Evolutionary conservation across 2,888 invertebrate genomes (phyloP).

Genomic region (Heliconius ismenius): DNA sequence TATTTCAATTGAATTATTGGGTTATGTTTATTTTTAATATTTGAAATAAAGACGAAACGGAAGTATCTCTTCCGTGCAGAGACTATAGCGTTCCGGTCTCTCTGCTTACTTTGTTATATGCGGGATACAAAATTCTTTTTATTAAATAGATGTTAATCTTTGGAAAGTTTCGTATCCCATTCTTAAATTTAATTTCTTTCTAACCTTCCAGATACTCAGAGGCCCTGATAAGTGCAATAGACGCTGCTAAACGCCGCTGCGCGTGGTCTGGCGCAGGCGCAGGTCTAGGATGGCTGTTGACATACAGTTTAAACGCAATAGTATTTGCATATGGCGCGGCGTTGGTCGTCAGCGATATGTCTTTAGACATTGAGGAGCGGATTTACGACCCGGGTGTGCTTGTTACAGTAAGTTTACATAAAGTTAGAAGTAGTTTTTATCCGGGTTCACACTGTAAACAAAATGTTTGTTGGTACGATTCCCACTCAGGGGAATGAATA

Average conservation of each 20-base stretch:
- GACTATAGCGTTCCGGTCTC: too few species aligned
- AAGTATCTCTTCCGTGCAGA: too few species aligned
- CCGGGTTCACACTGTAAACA: too few species aligned
- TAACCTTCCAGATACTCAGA: slow-evolving; percentile 67
- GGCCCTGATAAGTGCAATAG: slow-evolving; percentile 79
- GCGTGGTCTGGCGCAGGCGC: slow-evolving; percentile 85
- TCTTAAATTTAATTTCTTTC: background rate
- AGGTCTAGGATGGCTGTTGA: slow-evolving; percentile 87
- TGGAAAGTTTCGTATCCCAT: too few species aligned
- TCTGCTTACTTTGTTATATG: too few species aligned
- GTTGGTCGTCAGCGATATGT: slow-evolving; percentile 84
- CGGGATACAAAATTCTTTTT: too few species aligned
- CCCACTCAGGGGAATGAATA: background rate
- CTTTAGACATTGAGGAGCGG: slow-evolving; percentile 77
- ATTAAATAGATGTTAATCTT: too few species aligned
- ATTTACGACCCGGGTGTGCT: slow-evolving; percentile 86
- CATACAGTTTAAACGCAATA: slow-evolving; percentile 87
- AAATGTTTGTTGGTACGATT: background rate
- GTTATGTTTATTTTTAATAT: too few species aligned
- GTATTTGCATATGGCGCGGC: slow-evolving; percentile 90
- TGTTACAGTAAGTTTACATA: slow-evolving; percentile 82
- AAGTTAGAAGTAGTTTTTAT: background rate
- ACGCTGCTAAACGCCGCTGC: slow-evolving; percentile 82
- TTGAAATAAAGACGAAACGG: too few species aligned
- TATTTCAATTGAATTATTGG: background rate